Evolutionary conservation across 2,797 vertebrate species (phyloP), one percentile per base, ranked within the genome.

Genomic region (Helarctos malayanus): DNA sequence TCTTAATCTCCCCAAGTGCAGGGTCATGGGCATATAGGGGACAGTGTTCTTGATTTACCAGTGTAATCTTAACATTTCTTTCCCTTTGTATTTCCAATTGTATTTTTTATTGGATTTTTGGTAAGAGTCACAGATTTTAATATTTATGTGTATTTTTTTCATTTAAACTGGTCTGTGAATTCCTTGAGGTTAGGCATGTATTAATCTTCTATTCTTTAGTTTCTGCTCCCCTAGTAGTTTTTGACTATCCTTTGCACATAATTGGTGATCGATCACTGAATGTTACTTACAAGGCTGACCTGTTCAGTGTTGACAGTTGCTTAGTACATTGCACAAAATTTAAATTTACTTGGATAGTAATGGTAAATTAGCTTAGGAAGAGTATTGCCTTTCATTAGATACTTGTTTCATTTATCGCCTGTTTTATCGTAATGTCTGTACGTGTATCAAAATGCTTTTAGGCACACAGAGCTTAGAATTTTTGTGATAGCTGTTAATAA

Each of bases 341-440:
- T 97, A 79, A 93, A 59, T 69, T 63, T 84, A 88, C 85, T 93
- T 92, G 11, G n/a, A 71, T 80, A 35, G 12, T 75, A 83, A 27
- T 79, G 52, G 27, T 93, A 86, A 84, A n/a, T 86, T 90, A 83
- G n/a, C 56, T 81, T 94, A 59, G 83, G 32, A 52, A 69, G 27
- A 56, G 0, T 84, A 65, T 85, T 94, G n/a, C 16, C 35, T 85
- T 87, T 41, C 2, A 61, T 0, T 86, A 93, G 45, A 65, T 95
- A 81, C 0, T 90, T 86, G 10, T 79, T 94, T 93, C 27, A 84
- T 95, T 82, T 97, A 47, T 18, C 52, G n/a, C 1, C 45, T 57
- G 1, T 69, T 93, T 78, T 91, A 71, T 32, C 73, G 85, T 35
- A 79, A 57, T 54, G 21, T 79, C 21, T 91, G 12, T 84, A 25